These are phyloP conservation scores for Hydrophis major DNA, from an alignment of 2,797 vertebrate species.

Conservation along the genomic window DNA sequence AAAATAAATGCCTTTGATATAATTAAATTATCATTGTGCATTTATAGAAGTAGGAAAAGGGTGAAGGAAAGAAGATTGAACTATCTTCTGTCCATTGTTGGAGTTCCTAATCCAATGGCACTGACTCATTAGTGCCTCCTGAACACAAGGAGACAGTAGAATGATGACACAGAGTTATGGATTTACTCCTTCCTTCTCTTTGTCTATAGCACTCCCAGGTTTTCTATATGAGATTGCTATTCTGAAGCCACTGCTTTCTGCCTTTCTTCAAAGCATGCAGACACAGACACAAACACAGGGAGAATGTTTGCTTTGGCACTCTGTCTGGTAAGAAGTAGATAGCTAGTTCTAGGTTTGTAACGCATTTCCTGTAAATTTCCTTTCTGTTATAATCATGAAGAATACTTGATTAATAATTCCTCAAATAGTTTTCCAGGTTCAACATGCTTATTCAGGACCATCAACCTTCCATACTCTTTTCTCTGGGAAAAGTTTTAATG, in stretches of 20 bases:
- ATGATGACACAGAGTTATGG: not conserved
- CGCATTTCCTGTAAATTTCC: not conserved
- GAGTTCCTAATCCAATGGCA: not conserved
- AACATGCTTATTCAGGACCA: not conserved
- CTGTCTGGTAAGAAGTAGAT: not conserved
- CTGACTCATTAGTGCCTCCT: not conserved
- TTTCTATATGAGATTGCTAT: not conserved
- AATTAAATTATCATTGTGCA: not conserved
- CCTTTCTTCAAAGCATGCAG: not conserved
- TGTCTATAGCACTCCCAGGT: not conserved
- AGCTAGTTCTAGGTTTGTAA: not conserved
- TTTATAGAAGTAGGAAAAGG: not conserved
- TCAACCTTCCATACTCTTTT: not conserved
- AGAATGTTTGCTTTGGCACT: not conserved
- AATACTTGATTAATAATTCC: not conserved
- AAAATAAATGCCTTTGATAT: not conserved
- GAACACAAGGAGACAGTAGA: not conserved
- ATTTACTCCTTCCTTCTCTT: not conserved
- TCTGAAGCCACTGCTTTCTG: not conserved
- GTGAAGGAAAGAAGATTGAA: not conserved
- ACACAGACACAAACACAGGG: not conserved
- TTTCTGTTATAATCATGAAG: not conserved
- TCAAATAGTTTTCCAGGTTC: not conserved
- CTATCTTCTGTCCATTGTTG: not conserved
- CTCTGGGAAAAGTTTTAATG: not conserved